Evolutionary conservation across 2,797 vertebrate genomes (phyloP).

Genomic region (Enteromius thamalakanensis): DNA sequence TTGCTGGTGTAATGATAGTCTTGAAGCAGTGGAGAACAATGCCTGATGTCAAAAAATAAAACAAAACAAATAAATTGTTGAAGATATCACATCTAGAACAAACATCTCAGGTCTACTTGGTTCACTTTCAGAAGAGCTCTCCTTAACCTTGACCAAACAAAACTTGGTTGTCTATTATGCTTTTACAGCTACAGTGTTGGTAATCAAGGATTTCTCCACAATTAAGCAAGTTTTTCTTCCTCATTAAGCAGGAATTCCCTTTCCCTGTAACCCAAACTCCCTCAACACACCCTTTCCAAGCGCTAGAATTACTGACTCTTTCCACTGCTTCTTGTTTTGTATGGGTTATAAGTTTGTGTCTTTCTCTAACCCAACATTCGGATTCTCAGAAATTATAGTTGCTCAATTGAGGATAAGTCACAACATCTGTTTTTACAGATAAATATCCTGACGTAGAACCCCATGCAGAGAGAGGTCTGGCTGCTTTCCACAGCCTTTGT

Average conservation of each 20-base stretch:
- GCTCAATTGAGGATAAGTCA: constrained; percentile 37
- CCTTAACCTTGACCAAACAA: background rate
- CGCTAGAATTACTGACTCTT: background rate
- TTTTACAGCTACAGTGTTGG: background rate
- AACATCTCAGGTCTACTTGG: background rate
- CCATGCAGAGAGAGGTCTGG: constrained; percentile 49
- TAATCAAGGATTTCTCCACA: background rate
- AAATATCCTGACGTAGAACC: constrained; percentile 52
- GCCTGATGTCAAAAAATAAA: background rate
- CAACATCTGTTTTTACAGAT: constrained; percentile 48
- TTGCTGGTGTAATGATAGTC: background rate
- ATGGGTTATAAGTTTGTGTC: background rate
- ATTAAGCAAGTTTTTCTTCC: background rate
- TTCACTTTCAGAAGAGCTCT: background rate
- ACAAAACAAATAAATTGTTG: background rate
- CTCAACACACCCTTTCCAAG: background rate
- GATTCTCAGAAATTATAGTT: constrained; percentile 34
- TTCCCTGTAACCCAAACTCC: background rate
- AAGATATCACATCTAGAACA: background rate
- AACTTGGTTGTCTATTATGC: background rate
- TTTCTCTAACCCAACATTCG: background rate
- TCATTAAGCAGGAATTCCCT: background rate
- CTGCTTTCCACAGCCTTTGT: constrained; percentile 44
- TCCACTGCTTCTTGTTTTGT: background rate
- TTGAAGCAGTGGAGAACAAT: background rate